Conservation (phyloP, 2,113 vertebrate species). For the Phodopus roborovskii region DNA sequence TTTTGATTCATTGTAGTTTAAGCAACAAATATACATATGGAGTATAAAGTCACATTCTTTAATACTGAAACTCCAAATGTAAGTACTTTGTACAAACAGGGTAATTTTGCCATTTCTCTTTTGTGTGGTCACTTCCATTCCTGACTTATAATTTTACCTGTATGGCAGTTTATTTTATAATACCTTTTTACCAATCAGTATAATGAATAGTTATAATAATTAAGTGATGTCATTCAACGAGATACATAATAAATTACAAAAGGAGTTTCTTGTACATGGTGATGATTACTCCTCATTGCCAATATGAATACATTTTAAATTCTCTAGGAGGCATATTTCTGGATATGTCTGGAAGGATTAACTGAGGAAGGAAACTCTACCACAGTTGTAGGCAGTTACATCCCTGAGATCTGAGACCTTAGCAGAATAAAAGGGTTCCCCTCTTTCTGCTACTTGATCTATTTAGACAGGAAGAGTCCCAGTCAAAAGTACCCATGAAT, state of each 20-base stretch:
- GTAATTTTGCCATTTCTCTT: slow-evolving; percentile 67
- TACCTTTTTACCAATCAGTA: slow-evolving; percentile 61
- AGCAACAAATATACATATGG: slow-evolving; percentile 21
- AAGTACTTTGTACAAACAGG: slow-evolving; percentile 61
- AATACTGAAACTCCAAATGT: slow-evolving; percentile 63
- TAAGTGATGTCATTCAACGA: slow-evolving; percentile 36
- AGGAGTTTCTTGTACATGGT: background rate
- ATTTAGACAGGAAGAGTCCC: background rate
- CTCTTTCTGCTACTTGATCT: background rate
- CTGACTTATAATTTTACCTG: slow-evolving; percentile 70
- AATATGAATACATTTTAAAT: background rate
- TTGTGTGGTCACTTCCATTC: slow-evolving; percentile 71
- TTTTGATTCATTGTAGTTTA: slow-evolving; percentile 37
- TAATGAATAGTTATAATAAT: slow-evolving; percentile 37
- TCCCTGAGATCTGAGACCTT: accelerated
- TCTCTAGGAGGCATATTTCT: background rate
- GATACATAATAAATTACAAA: slow-evolving; percentile 5
- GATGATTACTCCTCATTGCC: background rate
- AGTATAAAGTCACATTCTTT: slow-evolving; percentile 56
- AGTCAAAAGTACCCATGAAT: background rate
- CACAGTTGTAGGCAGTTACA: background rate
- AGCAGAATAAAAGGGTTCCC: background rate
- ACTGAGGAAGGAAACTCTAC: background rate
- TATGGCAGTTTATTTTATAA: slow-evolving; percentile 60
- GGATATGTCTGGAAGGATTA: background rate